Base-by-base conservation (phyloP, 2,113 vertebrate genomes). In the Menura novaehollandiae region DNA sequence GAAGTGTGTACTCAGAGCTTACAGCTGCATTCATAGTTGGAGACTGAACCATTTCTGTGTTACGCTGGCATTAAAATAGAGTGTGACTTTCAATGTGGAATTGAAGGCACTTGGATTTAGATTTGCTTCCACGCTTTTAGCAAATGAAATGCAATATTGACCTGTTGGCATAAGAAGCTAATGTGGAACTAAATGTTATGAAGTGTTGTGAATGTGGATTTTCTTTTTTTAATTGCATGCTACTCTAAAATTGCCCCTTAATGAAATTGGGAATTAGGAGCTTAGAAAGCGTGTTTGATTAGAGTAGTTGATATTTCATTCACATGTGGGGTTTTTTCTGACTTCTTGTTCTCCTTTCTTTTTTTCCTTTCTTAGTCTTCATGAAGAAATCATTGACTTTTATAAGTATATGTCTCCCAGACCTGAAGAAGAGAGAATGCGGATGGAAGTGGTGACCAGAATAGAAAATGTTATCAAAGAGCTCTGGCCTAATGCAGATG, bases 371-470 rank as follows among this genome's bases (percentile, higher is more conserved):
- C 46, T 68, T 91, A 99, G 99, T 89, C 98, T 99, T 77, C 99
- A 99, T 85, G 99, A 99, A 97, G 99, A 99, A 97, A 99, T 99
- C 93, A 98, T 98, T 87, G 99, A 99, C 96, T 99, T 99, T 92
- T 99, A 99, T 77, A 98, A 99, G 37, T 99, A 99, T 89, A 99
- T 99, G 98, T 99, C 99, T 91, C 99, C 99, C 22, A 98, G 99
- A 82, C 98, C 98, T 44, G 99, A 99, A 97, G 99, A 99, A 85
- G 98, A 99, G 92, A 99, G 98, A 84, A 99, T 99, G 99, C 98
- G 99, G 53, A 98, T 98, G 98, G 99, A 99, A 97, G 99, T 99
- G 85, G 99, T 99, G 86, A 99, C 98, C 95, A 98, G 99, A 95
- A 99, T 99, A 92, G 98, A 99, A 98, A 98, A 97, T 5, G 99